Conservation (phyloP, 2,888 invertebrate species). For the Sarcophaga caerulescens region DNA sequence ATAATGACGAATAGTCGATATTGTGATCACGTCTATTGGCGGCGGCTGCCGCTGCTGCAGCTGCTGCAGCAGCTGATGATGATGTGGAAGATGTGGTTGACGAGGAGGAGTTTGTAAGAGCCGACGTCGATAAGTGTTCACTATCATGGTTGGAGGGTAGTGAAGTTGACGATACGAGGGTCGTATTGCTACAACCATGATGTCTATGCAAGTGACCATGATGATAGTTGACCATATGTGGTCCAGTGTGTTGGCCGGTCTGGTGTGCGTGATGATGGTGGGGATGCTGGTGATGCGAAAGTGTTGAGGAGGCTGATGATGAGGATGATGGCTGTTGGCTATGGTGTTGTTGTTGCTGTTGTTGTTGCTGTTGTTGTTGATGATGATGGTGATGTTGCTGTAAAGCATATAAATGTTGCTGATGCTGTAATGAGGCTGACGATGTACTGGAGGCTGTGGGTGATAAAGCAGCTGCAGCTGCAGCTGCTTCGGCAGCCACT, state of each 20-base stretch:
- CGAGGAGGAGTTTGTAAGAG: constrained; percentile 70
- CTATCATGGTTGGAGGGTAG: constrained; percentile 54
- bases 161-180: constrained; percentile 59
- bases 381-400: constrained; percentile 63
- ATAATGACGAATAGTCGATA: constrained; percentile 81
- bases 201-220: constrained; percentile 54
- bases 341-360: constrained; percentile 61
- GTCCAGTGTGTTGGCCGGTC: constrained; percentile 48
- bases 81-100: constrained; percentile 72
- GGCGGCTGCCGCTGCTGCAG: constrained; percentile 77
- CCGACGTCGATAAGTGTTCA: constrained; percentile 58
- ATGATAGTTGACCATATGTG: constrained; percentile 61
- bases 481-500: constrained; percentile 75
- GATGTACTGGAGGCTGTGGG: constrained; percentile 74
- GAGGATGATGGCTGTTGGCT: constrained; percentile 32
- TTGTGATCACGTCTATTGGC: constrained; percentile 81
- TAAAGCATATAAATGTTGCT: constrained; percentile 64
- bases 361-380: constrained; percentile 29
- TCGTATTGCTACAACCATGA: constrained; percentile 62
- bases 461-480: constrained; percentile 71
- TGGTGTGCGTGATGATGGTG: constrained; percentile 54
- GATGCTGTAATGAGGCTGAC: constrained; percentile 69
- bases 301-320: constrained; percentile 32
- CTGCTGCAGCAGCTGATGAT: constrained; percentile 73
- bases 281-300: constrained; percentile 51